Evolutionary conservation across 2,888 invertebrate genomes (phyloP), one percentile per base, ranked within the genome.

Genomic region (Congeria kusceri): DNA sequence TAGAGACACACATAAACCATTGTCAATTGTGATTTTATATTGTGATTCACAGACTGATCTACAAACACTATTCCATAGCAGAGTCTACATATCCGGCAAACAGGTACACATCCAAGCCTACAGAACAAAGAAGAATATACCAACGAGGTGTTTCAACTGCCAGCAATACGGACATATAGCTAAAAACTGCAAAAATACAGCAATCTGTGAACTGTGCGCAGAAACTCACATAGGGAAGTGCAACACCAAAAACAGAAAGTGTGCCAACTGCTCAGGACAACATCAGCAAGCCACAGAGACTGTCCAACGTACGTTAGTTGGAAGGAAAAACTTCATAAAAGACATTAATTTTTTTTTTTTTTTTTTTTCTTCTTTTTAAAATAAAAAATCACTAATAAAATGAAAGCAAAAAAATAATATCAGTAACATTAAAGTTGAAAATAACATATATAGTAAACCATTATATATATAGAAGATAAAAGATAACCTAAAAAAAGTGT

Each of bases 141-240:
- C 71, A 1, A 57, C 58, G 9, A 56, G 71, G 57, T 71, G 71
- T 25, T 71, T 63, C 47, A 71, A 64, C 46, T 71, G 71, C 25
- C 71, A 71, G 20, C 20, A 11, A 39, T 71, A 57, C 44, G 71
- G 71, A 1, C 64, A 71, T 32, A 64, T 71, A 7, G 56, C 71
- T 0, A 28, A 0, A 20, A 18, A 32, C 4, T 72, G 72, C 32
- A 72, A 4, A 18, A 65, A 64, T 3, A 23, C 44, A n/a, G 2
- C 15, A 3, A 65, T 18, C 15, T 72, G 72, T 72, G 72, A 72
- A 59, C 29, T 13, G 3, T 72, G 72, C 46, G n/a, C 25, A 49
- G 20, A 20, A 20, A 9, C 5, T 20, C 49, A 49, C 49, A 5
- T 4, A 15, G 15, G 4, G 20, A 49, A 49, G 49, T 49, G 49